These are phyloP conservation scores for Arizona elegans DNA, from an alignment of 2,113 vertebrate species.

Conservation along the genomic window DNA sequence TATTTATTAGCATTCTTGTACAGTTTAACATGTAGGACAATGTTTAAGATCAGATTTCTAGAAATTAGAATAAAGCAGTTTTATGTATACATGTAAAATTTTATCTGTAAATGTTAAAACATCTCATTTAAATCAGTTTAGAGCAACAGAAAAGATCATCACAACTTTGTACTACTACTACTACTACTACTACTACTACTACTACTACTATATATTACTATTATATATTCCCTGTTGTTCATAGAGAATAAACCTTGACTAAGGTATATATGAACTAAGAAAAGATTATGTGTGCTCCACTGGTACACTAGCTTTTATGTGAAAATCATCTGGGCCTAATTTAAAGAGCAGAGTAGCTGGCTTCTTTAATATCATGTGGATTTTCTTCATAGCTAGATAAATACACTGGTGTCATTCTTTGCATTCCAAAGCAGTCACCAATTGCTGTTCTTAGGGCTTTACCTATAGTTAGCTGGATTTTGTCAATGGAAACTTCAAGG, in stretches of 20 bases:
- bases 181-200: neutral
- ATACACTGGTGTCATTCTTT: neutral
- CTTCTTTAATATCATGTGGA: neutral
- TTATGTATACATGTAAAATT: slow-evolving; percentile 48
- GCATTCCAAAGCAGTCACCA: slow-evolving; percentile 15
- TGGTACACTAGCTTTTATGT: neutral
- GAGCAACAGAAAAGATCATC: neutral
- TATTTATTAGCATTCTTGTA: slow-evolving; percentile 68
- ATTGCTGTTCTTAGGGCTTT: neutral
- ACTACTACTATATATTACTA: neutral
- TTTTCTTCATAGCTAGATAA: neutral
- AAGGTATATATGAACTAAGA: neutral
- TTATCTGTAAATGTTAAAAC: slow-evolving; percentile 15
- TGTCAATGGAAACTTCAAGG: neutral
- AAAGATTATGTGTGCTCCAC: neutral
- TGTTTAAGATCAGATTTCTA: slow-evolving; percentile 62
- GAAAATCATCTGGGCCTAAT: neutral
- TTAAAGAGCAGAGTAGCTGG: neutral
- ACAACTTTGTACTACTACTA: neutral
- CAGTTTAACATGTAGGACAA: slow-evolving; percentile 45
- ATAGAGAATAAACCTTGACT: neutral
- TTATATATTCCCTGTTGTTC: slow-evolving; percentile 8
- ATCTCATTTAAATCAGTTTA: neutral
- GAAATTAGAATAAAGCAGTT: slow-evolving; percentile 55
- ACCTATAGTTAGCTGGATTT: neutral